Conservation (phyloP, 2,113 vertebrate species). For the Dicentrarchus labrax region DNA sequence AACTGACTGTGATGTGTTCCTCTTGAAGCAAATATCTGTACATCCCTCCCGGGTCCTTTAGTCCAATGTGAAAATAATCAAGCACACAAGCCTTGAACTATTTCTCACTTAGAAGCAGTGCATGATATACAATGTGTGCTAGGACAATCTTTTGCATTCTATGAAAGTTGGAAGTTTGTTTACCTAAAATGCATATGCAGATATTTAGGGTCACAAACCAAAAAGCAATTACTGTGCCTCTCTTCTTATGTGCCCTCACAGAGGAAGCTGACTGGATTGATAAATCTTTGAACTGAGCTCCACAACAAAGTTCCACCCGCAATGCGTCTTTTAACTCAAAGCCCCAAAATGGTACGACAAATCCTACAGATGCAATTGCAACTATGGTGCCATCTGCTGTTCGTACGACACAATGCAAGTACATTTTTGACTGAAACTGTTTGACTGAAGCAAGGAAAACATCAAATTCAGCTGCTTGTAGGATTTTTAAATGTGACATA, state of each 20-base stretch:
- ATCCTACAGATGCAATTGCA: neutral
- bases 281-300: slow-evolving; percentile 50
- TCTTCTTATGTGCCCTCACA: slow-evolving; percentile 38
- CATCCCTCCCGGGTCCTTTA: neutral
- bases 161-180: slow-evolving; percentile 27
- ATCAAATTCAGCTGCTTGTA: neutral
- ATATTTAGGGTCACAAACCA: slow-evolving; percentile 44
- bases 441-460: neutral
- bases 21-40: neutral
- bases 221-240: slow-evolving; percentile 58
- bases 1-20: neutral
- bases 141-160: neutral
- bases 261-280: slow-evolving; percentile 39
- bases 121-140: neutral
- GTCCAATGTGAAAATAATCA: neutral
- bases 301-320: slow-evolving; percentile 24
- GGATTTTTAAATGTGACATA: neutral
- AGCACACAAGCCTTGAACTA: neutral
- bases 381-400: slow-evolving; percentile 34
- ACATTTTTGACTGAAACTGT: neutral
- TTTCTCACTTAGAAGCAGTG: neutral
- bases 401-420: neutral
- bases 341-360: neutral
- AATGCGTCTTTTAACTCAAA: slow-evolving; percentile 11
- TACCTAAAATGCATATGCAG: slow-evolving; percentile 19